Evolutionary conservation across 2,113 vertebrate genomes (phyloP), one percentile per base, ranked within the genome.

Genomic region (Sander vitreus): DNA sequence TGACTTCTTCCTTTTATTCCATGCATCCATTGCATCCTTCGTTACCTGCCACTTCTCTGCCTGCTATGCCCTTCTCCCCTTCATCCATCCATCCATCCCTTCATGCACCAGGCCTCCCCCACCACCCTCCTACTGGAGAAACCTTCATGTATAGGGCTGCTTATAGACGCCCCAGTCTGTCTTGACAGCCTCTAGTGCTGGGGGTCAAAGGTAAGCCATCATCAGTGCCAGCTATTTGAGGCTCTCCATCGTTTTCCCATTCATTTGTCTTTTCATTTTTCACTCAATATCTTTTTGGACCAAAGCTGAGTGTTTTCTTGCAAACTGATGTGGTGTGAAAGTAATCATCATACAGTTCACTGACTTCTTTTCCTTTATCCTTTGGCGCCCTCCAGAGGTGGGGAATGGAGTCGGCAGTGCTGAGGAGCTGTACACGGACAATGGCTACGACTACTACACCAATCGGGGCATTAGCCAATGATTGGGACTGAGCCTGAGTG

Each of bases 341-440:
- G 25, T 11, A n/a, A 71, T 54, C 19, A 11, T 36, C 27, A 4
- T 1, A 21, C 23, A 9, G 13, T 2, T 59, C 23, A 27, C 58
- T 82, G 73, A 76, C 16, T 39, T 54, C n/a, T 54, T 48, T 47
- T 5, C 30, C 30, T 19, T 48, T 78, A 0, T 86, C 23, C 9
- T 84, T 10, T 89, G 83, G 21, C 36, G 64, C 80, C 82, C 76
- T 87, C 93, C 92, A 99, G 98, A 99, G 95, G 97, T 99, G 90
- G 96, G 97, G 83, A 97, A 94, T 0, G 97, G 97, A 0, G 92
- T 96, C 77, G 95, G 95, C 89, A 76, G 92, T 72, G 94, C 94
- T 0, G 97, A 99, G 0, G 97, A 97, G 76, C 92, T 97, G 53
- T 98, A 97, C 0, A 79, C 92, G 0, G 97, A 98, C 78, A 97